These are phyloP conservation scores for Pantherophis alleghaniensis DNA, from an alignment of 2,797 vertebrate genomes.

Conservation along the genomic window DNA sequence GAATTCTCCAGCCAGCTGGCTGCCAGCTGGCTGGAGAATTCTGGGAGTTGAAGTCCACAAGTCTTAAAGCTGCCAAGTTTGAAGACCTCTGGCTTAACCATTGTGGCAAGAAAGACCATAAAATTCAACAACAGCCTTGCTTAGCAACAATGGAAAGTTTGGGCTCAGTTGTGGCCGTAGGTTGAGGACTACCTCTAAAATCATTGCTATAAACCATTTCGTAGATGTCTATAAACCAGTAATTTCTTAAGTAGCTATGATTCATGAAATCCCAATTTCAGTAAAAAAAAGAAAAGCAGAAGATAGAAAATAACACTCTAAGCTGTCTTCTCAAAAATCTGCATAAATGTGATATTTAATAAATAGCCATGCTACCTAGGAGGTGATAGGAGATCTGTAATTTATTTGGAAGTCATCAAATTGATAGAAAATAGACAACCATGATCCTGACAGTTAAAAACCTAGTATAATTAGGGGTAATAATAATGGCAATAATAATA, in stretches of 20 bases:
- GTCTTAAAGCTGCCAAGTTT: too few species aligned
- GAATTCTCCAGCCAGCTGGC: too few species aligned
- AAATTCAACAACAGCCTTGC: too few species aligned
- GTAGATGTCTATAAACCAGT: not conserved
- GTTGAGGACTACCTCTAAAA: not conserved
- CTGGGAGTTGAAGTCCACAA: too few species aligned
- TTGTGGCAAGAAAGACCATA: too few species aligned
- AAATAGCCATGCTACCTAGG: not conserved
- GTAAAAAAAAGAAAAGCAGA: not conserved
- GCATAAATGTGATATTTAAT: not conserved
- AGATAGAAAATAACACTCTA: not conserved
- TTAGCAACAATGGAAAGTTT: not conserved
- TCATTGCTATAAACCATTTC: not conserved
- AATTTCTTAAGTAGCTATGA: not conserved
- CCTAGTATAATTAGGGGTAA: not conserved
- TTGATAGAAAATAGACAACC: not conserved
- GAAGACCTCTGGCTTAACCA: too few species aligned
- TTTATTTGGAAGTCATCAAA: not conserved
- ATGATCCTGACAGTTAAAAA: conserved; percentile 17
- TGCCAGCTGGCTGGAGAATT: too few species aligned
- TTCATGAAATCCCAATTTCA: not conserved
- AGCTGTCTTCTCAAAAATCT: not conserved
- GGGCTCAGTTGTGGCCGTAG: not conserved
- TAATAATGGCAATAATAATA: not conserved
- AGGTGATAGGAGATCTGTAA: not conserved